These are phyloP conservation scores for Spodoptera picta DNA, from an alignment of 2,888 invertebrate species.

Conservation along the genomic window DNA sequence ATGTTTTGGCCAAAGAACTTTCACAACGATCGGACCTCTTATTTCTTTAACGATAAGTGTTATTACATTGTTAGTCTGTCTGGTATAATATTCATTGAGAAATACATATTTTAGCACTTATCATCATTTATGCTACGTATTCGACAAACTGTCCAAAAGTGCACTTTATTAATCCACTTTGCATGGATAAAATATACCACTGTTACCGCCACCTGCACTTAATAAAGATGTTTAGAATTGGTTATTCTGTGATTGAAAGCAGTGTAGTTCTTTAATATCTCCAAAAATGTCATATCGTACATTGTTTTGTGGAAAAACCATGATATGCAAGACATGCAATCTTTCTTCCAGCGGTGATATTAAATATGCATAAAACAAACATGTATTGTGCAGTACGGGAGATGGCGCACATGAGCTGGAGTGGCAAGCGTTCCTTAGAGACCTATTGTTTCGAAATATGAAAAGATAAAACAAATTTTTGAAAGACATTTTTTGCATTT, in stretches of 20 bases:
- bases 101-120: too few species aligned
- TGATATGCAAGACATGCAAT: slow-evolving; percentile 16
- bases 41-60: slow-evolving; percentile 16
- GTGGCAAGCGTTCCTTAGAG: slow-evolving; percentile 23
- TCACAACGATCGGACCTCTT: not conserved
- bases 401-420: slow-evolving; percentile 17
- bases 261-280: slow-evolving; percentile 1
- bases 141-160: too few species aligned
- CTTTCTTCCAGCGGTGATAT: slow-evolving; percentile 31
- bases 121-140: too few species aligned
- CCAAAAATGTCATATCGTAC: slow-evolving; percentile 4
- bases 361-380: slow-evolving; percentile 45
- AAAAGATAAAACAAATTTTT: slow-evolving; percentile 26
- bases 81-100: not conserved
- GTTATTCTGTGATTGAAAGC: not conserved
- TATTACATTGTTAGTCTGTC: slow-evolving; percentile 3
- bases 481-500: slow-evolving; percentile 7
- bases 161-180: too few species aligned
- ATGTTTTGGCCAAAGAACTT: slow-evolving; percentile 7
- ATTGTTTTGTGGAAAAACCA: slow-evolving; percentile 24
- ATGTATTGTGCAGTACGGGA: slow-evolving; percentile 34
- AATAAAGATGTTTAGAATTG: not conserved
- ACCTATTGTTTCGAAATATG: slow-evolving; percentile 34
- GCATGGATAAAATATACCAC: too few species aligned
- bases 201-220: too few species aligned